These are phyloP conservation scores for Nomada flava DNA, from an alignment of 2,888 invertebrate genomes.

Conservation along the genomic window DNA sequence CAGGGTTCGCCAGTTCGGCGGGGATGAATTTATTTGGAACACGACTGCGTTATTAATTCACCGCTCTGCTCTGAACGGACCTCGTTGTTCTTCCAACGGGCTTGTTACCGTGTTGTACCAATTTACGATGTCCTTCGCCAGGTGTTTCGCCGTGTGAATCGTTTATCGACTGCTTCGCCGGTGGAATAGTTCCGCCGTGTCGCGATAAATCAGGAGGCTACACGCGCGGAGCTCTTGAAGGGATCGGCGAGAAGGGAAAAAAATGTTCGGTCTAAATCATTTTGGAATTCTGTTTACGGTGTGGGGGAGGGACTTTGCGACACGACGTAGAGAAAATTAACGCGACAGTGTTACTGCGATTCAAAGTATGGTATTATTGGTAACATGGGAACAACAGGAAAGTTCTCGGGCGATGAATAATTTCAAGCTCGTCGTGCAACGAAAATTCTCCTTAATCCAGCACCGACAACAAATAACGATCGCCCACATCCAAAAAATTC, in stretches of 20 bases:
- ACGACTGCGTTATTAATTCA: slow-evolving; percentile 49
- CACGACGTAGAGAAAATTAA: too few relatives aligned
- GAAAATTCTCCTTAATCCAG: too few relatives aligned
- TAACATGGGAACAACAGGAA: too few relatives aligned
- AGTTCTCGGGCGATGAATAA: too few relatives aligned
- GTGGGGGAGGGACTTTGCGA: too few relatives aligned
- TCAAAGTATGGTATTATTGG: too few relatives aligned
- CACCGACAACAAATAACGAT: too few relatives aligned
- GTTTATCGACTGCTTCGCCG: slow-evolving; percentile 18
- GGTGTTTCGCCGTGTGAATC: slow-evolving; percentile 39
- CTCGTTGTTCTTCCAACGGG: slow-evolving; percentile 35
- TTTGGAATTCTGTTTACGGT: neutral
- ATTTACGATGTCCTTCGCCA: slow-evolving; percentile 40
- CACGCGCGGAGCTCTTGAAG: slow-evolving; percentile 6
- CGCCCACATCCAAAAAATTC: neutral
- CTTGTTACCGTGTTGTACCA: slow-evolving; percentile 49
- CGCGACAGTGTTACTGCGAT: too few relatives aligned
- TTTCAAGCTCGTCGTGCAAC: too few relatives aligned
- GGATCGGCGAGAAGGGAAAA: neutral
- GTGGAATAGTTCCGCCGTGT: slow-evolving; percentile 39
- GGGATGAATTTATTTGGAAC: slow-evolving; percentile 30
- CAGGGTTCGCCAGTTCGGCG: slow-evolving; percentile 10
- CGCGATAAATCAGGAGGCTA: slow-evolving; percentile 40
- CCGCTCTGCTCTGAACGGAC: neutral
- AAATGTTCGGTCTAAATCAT: slow-evolving; percentile 24